These are phyloP conservation scores for Auanema freiburgensis DNA, from an alignment of 2,888 invertebrate species.

Conservation along the genomic window DNA sequence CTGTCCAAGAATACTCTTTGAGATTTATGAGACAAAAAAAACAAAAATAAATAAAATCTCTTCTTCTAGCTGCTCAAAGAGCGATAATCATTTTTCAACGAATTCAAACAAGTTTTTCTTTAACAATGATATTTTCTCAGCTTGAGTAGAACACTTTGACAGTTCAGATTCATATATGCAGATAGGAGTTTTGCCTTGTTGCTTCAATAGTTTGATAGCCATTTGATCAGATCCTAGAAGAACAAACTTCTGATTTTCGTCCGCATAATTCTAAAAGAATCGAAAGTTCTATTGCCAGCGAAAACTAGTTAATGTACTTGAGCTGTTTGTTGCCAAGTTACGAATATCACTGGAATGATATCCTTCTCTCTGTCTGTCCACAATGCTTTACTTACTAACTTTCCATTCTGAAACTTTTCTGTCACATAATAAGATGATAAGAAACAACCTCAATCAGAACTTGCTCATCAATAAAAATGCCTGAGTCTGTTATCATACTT, in stretches of 20 bases:
- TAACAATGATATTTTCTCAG: neutral
- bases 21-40: neutral
- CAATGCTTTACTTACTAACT: no score
- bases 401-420: neutral
- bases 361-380: no score
- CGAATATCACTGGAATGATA: no score
- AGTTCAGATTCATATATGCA: neutral
- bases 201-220: neutral
- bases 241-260: neutral
- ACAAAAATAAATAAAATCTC: neutral
- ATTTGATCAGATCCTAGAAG: constrained; percentile 1
- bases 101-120: neutral
- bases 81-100: neutral
- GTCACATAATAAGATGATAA: neutral
- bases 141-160: constrained; percentile 1
- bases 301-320: neutral
- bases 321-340: no score
- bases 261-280: no score
- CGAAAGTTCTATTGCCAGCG: no score
- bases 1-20: neutral
- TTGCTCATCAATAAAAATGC: neutral
- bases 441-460: neutral
- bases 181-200: neutral
- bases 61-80: neutral
- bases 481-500: neutral